Percentiles rank a stretch among this genome's conserved stretches.
Conservation (phyloP, 2,113 vertebrate genomes). For the Tympanuchus pallidicinctus region DNA sequence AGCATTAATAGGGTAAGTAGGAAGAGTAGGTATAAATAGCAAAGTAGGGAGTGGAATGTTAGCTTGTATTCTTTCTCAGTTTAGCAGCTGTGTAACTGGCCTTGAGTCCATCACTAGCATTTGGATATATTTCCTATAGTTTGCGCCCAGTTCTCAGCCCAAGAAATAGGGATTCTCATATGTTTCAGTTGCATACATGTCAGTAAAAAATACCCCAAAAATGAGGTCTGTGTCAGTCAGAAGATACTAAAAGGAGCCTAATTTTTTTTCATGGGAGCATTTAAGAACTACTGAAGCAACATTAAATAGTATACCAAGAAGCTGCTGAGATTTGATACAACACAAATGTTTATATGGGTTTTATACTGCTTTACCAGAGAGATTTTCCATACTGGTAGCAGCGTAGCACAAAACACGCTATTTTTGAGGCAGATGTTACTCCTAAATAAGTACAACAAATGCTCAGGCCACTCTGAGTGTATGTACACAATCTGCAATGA, state of each 20-base stretch:
- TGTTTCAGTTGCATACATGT: neutral
- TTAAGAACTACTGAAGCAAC: neutral
- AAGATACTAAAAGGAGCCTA: neutral
- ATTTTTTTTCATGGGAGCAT: neutral
- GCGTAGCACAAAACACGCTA: neutral
- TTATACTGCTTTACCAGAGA: neutral
- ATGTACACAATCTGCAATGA: neutral
- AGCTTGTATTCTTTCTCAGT: neutral
- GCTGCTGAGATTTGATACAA: neutral
- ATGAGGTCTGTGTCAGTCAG: neutral
- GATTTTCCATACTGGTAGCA: neutral
- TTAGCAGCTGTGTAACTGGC: neutral
- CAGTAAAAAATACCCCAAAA: neutral
- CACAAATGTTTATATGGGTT: neutral
- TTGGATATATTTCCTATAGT: neutral
- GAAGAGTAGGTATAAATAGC: neutral
- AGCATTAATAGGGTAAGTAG: neutral
- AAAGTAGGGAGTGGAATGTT: neutral
- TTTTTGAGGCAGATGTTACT: neutral
- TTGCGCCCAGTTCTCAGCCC: neutral
- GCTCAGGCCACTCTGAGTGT: neutral
- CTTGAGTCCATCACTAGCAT: neutral
- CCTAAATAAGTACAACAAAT: neutral
- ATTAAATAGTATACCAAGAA: neutral
- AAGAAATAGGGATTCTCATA: neutral